These are phyloP conservation scores for Lichenostomus cassidix DNA, from an alignment of 2,113 vertebrate species.

Conservation along the genomic window DNA sequence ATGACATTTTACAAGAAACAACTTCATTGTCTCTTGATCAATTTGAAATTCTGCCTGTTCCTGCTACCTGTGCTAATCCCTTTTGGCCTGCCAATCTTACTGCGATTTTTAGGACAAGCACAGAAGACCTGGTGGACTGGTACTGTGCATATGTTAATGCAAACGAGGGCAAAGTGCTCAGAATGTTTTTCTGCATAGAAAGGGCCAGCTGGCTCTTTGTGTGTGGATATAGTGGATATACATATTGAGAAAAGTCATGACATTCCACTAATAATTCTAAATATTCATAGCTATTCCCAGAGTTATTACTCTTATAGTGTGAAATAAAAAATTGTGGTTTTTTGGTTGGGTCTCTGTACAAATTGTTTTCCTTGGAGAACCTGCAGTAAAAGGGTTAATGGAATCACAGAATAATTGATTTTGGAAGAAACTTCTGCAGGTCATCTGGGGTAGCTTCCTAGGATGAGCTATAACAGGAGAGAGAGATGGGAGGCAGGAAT, in stretches of 20 bases:
- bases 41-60: neutral
- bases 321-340: neutral
- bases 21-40: neutral
- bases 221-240: neutral
- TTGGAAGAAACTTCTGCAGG: neutral
- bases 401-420: neutral
- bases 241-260: neutral
- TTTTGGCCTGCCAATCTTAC: neutral
- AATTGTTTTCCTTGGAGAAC: neutral
- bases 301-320: neutral
- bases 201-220: neutral
- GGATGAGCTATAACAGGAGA: neutral
- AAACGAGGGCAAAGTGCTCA: neutral
- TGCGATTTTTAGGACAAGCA: neutral
- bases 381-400: neutral
- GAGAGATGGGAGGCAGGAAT: neutral
- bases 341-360: neutral
- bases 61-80: neutral
- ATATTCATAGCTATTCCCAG: neutral
- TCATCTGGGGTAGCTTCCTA: neutral
- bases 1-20: neutral
- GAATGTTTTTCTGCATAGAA: neutral
- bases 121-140: neutral
- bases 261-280: neutral
- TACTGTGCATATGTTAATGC: neutral